Base-by-base conservation (phyloP, 2,888 invertebrate species). In the Orthonevra nobilis region DNA sequence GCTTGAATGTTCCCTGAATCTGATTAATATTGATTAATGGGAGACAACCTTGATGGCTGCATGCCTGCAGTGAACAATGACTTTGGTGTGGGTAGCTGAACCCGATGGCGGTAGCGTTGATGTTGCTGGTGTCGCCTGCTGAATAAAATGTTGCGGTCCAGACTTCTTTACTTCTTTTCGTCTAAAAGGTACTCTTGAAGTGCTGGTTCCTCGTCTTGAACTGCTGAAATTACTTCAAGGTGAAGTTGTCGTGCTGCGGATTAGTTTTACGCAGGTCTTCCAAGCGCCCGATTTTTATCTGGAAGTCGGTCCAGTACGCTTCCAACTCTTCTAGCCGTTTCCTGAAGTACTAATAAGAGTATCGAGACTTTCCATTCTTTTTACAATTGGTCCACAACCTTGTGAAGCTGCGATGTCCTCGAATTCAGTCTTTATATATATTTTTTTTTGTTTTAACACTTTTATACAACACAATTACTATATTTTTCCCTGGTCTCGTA, bases 351-450 rank as follows among this genome's bases (percentile, higher is more conserved):
- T 32, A 30, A n/a, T 5, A 7, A 10, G 32, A 50, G 30, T 30
- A 17, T 50, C 50, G 12, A 32, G 50, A 32, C 19, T 32, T 32
- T 50, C 19, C 50, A 50, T 50, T 17, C 14, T 44, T 44, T 12
- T 44, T 17, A 26, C 10, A 46, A 14, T 28, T 28, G 9, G 28
- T 28, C 1, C 28, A 1, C 9, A 28, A 28, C n/a, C n/a, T n/a
- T n/a, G n/a, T n/a, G n/a, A n/a, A n/a, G n/a, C n/a, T 28, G 28
- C 28, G 9, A 28, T 1, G 28, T 28, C 28, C 9, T 28, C 28
- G 28, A 28, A 7, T 28, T 28, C 28, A 28, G 1, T 28, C 1
- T 1, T 28, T 28, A n/a, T n/a, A n/a, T n/a, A n/a, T n/a, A n/a
- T n/a, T n/a, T n/a, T n/a, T n/a, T n/a, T n/a, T n/a, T n/a, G n/a